phyloP scores from a whole-genome alignment of 1,140 invertebrate species.

The Myzus persicae region DNA sequence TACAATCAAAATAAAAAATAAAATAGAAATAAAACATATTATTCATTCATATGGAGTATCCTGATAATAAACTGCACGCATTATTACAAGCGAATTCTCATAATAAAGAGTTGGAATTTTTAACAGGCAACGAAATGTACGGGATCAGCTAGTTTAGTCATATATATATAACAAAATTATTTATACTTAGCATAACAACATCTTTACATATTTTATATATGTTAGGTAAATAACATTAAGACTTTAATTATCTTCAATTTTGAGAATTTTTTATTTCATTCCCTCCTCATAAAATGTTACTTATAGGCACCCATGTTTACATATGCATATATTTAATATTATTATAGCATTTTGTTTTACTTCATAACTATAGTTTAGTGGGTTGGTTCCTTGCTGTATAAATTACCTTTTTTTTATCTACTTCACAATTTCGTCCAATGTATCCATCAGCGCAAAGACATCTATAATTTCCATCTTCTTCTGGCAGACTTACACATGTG shows the following conservation, averaged over 20 bases:
- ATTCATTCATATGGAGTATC: no score
- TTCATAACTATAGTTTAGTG: neutral
- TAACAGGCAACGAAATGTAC: no score
- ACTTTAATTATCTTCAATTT: neutral
- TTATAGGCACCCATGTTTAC: neutral
- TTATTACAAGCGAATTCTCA: no score
- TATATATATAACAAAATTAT: neutral
- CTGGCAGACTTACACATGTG: constrained; percentile 79
- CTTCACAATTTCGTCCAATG: constrained; percentile 68
- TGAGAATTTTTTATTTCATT: neutral
- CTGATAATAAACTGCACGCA: no score
- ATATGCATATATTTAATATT: neutral
- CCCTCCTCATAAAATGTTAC: no score
- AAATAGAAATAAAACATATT: no score
- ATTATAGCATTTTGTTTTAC: neutral
- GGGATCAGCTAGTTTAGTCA: no score
- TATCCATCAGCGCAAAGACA: constrained; percentile 70
- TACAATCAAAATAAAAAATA: no score
- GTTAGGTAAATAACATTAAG: neutral
- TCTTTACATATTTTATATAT: neutral
- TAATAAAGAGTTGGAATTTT: no score
- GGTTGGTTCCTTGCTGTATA: no score
- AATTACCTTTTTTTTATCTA: constrained; percentile 62
- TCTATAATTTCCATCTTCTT: constrained; percentile 77
- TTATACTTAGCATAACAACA: neutral